Conservation (phyloP, 2,113 vertebrate genomes). For the Myanophis thanlyinensis region DNA sequence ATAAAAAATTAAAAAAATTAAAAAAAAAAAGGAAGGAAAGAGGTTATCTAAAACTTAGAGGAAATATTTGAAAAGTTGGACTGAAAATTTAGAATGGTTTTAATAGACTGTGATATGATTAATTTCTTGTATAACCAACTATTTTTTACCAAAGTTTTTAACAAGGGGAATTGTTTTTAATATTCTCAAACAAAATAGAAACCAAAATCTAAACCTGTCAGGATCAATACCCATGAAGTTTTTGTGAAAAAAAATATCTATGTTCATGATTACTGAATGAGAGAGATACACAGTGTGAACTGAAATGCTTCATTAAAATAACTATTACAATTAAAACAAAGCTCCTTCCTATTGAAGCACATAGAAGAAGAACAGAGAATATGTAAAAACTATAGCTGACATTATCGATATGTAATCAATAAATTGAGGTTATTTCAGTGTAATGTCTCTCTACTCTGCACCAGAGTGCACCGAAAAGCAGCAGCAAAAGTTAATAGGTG, state of each 20-base stretch:
- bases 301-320: neutral
- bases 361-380: neutral
- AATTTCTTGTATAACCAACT: slow-evolving; percentile 17
- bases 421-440: neutral
- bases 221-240: too few species aligned
- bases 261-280: neutral
- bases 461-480: neutral
- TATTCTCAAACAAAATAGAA: neutral
- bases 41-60: neutral
- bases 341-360: neutral
- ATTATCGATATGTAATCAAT: neutral
- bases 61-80: neutral
- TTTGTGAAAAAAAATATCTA: too few species aligned
- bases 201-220: neutral
- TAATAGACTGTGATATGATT: slow-evolving; percentile 4
- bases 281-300: neutral
- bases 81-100: slow-evolving; percentile 19
- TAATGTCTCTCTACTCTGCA: neutral
- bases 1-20: too few species aligned
- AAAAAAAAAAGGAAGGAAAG: too few species aligned
- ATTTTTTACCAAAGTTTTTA: neutral
- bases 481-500: neutral
- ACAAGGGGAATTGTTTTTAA: neutral
- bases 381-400: neutral
- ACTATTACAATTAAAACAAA: neutral